phyloP scores from a whole-genome alignment of 2,888 invertebrate species.

The Ochropleura plecta region DNA sequence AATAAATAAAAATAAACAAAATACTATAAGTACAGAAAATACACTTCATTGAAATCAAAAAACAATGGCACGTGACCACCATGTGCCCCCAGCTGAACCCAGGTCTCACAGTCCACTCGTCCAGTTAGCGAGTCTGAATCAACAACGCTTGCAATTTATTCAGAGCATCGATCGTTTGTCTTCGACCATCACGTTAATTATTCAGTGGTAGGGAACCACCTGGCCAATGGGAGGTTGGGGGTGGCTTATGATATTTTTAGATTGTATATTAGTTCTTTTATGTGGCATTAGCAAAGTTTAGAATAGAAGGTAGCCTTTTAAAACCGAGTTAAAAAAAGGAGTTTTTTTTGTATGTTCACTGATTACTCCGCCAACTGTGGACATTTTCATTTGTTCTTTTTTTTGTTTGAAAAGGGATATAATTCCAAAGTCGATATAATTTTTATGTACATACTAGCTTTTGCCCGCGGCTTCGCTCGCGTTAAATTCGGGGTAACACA shows the following conservation, averaged over 20 bases:
- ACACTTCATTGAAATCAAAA: neutral
- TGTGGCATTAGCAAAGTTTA: no score
- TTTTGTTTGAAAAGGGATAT: no score
- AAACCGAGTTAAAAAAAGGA: no score
- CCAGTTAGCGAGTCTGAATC: constrained; percentile 46
- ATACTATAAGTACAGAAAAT: neutral
- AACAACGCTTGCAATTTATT: constrained; percentile 66
- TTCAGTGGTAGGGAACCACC: constrained; percentile 70
- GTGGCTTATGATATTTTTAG: constrained; percentile 27
- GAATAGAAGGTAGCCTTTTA: neutral
- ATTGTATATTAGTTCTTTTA: neutral
- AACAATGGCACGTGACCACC: neutral
- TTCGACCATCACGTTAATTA: constrained; percentile 69
- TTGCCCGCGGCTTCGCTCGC: no score
- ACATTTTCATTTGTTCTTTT: no score
- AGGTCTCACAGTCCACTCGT: constrained; percentile 32
- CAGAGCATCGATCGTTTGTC: constrained; percentile 68
- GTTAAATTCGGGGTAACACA: no score
- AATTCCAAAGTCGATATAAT: no score
- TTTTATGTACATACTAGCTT: no score
- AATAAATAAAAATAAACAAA: no score
- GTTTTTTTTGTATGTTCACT: no score
- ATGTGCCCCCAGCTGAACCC: constrained; percentile 20
- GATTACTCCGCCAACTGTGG: no score
- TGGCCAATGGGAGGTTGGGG: constrained; percentile 39